Evolutionary conservation across 1,140 invertebrate species (phyloP).

Genomic region (Phymorhynchus buccinoides): DNA sequence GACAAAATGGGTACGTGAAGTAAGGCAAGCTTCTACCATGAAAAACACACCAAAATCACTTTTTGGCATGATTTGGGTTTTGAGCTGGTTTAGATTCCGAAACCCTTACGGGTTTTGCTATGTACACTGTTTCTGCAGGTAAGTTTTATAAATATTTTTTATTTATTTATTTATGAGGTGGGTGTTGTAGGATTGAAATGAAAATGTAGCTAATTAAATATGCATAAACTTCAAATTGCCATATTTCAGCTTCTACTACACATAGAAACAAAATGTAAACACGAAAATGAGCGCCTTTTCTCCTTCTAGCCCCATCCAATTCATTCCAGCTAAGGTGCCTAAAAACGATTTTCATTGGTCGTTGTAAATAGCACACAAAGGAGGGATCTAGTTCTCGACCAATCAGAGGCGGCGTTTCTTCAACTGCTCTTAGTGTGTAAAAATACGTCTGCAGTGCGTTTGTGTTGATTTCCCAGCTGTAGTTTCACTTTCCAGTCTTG

Average conservation of each 20-base stretch:
- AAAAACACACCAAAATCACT: not conserved
- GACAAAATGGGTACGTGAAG: too few relatives aligned
- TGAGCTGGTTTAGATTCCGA: not conserved
- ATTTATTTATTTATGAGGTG: not conserved
- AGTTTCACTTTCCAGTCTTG: not conserved
- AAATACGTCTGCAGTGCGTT: too few relatives aligned
- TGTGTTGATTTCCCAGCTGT: too few relatives aligned
- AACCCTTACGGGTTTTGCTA: not conserved
- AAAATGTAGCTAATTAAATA: not conserved
- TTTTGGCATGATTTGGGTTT: not conserved
- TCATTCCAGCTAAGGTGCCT: not conserved
- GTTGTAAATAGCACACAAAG: not conserved
- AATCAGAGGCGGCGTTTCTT: not conserved
- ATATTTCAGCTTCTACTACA: not conserved
- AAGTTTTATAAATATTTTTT: slow-evolving; percentile 3
- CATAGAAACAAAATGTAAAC: not conserved
- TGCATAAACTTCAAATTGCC: not conserved
- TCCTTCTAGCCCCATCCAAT: not conserved
- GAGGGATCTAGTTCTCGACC: not conserved
- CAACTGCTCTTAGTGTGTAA: not conserved
- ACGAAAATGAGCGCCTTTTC: not conserved
- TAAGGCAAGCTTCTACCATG: not conserved
- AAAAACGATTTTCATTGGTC: not conserved
- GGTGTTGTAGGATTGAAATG: not conserved
- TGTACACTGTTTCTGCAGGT: not conserved